phyloP scores from a whole-genome alignment of 2,888 invertebrate species.

The Strigamia transsilvanica region DNA sequence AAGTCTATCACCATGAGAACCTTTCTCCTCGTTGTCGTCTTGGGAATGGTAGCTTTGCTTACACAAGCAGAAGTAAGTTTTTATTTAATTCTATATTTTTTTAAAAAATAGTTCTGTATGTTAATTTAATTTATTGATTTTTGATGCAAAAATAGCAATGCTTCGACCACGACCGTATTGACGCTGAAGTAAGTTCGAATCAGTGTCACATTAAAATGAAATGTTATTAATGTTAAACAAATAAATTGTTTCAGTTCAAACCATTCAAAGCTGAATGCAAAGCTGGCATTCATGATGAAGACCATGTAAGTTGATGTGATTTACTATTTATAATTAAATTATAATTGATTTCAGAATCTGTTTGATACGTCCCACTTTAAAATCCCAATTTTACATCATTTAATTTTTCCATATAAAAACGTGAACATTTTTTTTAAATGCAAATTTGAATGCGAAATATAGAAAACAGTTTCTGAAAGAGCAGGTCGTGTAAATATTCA shows the following conservation, averaged over 20 bases:
- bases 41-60: background rate
- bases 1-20: background rate
- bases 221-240: background rate
- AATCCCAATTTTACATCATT: too few relatives aligned
- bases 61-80: background rate
- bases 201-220: background rate
- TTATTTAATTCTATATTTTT: background rate
- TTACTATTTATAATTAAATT: background rate
- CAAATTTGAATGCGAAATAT: too few relatives aligned
- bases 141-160: background rate
- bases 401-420: too few relatives aligned
- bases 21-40: background rate
- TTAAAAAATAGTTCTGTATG: background rate
- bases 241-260: background rate
- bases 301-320: background rate
- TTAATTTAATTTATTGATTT: too few relatives aligned
- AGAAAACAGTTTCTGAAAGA: too few relatives aligned
- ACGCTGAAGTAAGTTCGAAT: background rate
- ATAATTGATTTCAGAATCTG: background rate
- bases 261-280: background rate
- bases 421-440: too few relatives aligned
- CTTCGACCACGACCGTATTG: background rate
- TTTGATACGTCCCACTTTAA: too few relatives aligned
- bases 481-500: too few relatives aligned
- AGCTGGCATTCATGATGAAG: background rate